Percentiles rank a stretch among this genome's conserved stretches.
phyloP scores from a whole-genome alignment of 2,797 vertebrate species.

The Epinephelus awoara region DNA sequence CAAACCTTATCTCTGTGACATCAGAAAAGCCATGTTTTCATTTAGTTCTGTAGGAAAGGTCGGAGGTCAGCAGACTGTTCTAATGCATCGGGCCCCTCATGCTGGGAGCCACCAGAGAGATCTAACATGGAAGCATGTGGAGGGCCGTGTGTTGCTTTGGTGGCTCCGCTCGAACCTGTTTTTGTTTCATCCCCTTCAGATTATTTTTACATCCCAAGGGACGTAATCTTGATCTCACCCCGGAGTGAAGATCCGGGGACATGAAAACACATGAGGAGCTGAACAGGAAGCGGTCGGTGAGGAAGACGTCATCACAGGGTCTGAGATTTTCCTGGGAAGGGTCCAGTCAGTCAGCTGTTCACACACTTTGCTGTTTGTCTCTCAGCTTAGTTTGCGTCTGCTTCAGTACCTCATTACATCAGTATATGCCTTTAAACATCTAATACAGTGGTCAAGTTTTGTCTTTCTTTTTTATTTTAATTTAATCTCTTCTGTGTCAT shows the following conservation, averaged over 20 bases:
- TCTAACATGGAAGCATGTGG: conserved; percentile 67
- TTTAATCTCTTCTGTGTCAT: neutral
- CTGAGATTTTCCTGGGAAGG: conserved; percentile 79
- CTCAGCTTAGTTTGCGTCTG: conserved; percentile 40
- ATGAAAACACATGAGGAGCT: conserved; percentile 60
- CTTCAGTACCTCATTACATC: neutral
- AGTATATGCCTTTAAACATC: neutral
- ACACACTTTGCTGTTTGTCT: conserved; percentile 64
- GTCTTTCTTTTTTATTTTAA: neutral
- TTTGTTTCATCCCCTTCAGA: conserved; percentile 60
- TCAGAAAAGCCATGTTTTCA: conserved; percentile 40
- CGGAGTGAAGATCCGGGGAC: conserved; percentile 32
- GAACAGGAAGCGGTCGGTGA: conserved; percentile 81
- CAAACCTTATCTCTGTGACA: neutral
- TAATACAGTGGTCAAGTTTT: no score
- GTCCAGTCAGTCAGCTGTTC: conserved; percentile 77
- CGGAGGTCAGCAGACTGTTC: conserved; percentile 45
- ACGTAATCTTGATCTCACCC: conserved; percentile 26
- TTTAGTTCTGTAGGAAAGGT: conserved; percentile 28
- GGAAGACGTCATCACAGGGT: conserved; percentile 66
- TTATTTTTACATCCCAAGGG: conserved; percentile 64
- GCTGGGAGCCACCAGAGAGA: conserved; percentile 69
- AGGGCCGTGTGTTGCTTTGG: conserved; percentile 20
- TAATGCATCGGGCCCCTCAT: conserved; percentile 38
- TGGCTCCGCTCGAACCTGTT: conserved; percentile 58